Base-by-base conservation (phyloP, 2,797 vertebrate species). In the Amazona finschi region DNA sequence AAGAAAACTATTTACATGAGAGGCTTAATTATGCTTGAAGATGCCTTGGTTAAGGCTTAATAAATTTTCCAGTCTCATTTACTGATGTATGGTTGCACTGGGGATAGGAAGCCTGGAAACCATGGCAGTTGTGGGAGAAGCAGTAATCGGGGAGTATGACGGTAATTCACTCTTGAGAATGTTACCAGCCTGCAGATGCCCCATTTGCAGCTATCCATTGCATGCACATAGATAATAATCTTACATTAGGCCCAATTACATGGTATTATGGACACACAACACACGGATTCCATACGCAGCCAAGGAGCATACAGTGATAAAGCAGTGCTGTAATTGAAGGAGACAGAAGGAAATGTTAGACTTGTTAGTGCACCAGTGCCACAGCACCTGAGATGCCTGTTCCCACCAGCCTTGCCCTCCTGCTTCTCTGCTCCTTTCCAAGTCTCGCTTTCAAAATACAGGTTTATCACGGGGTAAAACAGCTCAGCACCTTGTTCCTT, bases 171-270 rank as follows among this genome's bases (percentile, higher is more conserved):
- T 85, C 76, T 44, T 74, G 94, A 93, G 91, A 91, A 8, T 2
- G 3, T 33, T 78, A 72, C 53, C 86, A 78, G 81, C 58, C 83
- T 86, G 72, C 71, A 52, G 39, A 81, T 92, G 73, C 85, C 66
- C 89, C 95, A 87, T 96, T 94, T 95, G 88, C 85, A 97, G 97
- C 97, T 94, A 91, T 89, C 80, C 91, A 33, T 90, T 95, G 92
- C 96, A 95, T 94, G 93, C 94, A 87, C 82, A 62, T 58, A 95
- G 97, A 97, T 98, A 96, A 97, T 97, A 93, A 96, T 94, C 86
- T 95, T 96, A 93, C 97, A 97, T 98, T 97, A 98, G 94, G 97
- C 96, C 93, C 97, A 97, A 97, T 98, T 98, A 97, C 96, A 97
- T 96, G 96, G 97, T 97, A 95, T 96, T 97, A 92, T 94, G 97